Percentiles rank a stretch among this genome's conserved stretches.
Evolutionary conservation across 1,140 invertebrate species (phyloP).

Genomic region (Drosophila quadrilineata): DNA sequence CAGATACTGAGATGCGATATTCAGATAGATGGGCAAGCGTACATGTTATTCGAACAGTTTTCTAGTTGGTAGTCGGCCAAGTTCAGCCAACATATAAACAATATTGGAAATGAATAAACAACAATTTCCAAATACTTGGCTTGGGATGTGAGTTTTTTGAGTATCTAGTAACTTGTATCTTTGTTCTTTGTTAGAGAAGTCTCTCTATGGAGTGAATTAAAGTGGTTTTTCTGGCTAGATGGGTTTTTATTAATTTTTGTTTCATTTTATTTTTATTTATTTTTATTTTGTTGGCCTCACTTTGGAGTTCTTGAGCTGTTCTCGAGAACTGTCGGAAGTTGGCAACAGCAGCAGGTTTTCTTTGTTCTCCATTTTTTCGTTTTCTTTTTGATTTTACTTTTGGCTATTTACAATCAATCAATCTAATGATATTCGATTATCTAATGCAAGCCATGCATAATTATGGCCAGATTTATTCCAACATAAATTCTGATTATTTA

Average conservation of each 20-base stretch:
- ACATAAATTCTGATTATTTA: too few relatives aligned
- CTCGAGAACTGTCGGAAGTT: conserved; percentile 29
- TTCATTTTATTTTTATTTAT: too few relatives aligned
- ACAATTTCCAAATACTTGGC: conserved; percentile 7
- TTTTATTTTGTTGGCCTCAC: conserved; percentile 3
- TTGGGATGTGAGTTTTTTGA: conserved; percentile 19
- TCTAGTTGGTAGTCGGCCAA: conserved; percentile 24
- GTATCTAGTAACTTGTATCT: conserved; percentile 57
- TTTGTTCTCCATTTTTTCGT: background rate
- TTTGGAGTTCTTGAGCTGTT: conserved; percentile 10
- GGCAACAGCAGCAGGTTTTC: conserved; percentile 12
- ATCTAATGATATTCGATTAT: too few relatives aligned
- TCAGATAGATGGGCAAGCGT: background rate
- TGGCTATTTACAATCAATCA: too few relatives aligned
- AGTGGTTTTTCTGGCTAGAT: conserved; percentile 52
- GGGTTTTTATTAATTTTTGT: too few relatives aligned
- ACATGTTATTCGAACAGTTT: background rate
- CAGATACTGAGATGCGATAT: conserved; percentile 1
- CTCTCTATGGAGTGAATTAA: conserved; percentile 25
- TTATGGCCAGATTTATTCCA: too few relatives aligned
- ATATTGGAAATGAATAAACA: conserved; percentile 47
- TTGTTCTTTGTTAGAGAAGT: conserved; percentile 15
- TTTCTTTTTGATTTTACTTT: conserved; percentile 6
- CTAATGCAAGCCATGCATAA: too few relatives aligned
- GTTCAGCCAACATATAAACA: conserved; percentile 24